Evolutionary conservation across 2,888 invertebrate species (phyloP).

Genomic region (Antheraea assamensis): DNA sequence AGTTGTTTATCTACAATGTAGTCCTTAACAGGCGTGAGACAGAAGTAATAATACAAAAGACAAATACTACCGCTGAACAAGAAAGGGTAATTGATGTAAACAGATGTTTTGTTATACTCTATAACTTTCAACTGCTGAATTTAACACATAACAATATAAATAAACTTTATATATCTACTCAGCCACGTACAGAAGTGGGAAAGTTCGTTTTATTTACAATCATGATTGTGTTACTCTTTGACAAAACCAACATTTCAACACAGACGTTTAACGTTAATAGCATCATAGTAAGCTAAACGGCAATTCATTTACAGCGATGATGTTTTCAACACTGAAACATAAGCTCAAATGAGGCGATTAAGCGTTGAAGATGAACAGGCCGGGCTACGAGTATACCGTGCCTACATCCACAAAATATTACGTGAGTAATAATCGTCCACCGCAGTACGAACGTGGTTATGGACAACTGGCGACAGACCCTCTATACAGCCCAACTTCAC

Average conservation of each 20-base stretch:
- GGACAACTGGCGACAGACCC: slow-evolving; percentile 69
- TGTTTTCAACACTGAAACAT: slow-evolving; percentile 55
- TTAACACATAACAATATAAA: slow-evolving; percentile 68
- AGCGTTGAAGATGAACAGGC: slow-evolving; percentile 79
- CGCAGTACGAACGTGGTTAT: slow-evolving; percentile 75
- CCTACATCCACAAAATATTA: slow-evolving; percentile 76
- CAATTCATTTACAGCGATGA: slow-evolving; percentile 46
- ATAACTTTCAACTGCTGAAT: slow-evolving; percentile 64
- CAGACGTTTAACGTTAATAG: slow-evolving; percentile 44
- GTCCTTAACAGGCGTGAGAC: slow-evolving; percentile 43
- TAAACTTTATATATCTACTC: slow-evolving; percentile 59
- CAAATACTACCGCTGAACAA: slow-evolving; percentile 72
- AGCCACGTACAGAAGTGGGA: slow-evolving; percentile 28
- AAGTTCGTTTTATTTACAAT: slow-evolving; percentile 23
- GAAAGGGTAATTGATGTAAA: slow-evolving; percentile 74
- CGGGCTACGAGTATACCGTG: slow-evolving; percentile 78
- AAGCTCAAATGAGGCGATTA: slow-evolving; percentile 76
- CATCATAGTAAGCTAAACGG: slow-evolving; percentile 47
- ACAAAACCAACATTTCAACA: slow-evolving; percentile 25
- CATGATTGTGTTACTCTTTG: slow-evolving; percentile 16
- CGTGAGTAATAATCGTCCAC: slow-evolving; percentile 69
- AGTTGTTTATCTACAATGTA: slow-evolving; percentile 68
- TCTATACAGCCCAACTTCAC: slow-evolving; percentile 72
- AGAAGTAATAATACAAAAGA: slow-evolving; percentile 69
- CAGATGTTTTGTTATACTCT: slow-evolving; percentile 66